Base-by-base conservation (phyloP, 2,888 invertebrate genomes). In the Schizotus pectinicornis region DNA sequence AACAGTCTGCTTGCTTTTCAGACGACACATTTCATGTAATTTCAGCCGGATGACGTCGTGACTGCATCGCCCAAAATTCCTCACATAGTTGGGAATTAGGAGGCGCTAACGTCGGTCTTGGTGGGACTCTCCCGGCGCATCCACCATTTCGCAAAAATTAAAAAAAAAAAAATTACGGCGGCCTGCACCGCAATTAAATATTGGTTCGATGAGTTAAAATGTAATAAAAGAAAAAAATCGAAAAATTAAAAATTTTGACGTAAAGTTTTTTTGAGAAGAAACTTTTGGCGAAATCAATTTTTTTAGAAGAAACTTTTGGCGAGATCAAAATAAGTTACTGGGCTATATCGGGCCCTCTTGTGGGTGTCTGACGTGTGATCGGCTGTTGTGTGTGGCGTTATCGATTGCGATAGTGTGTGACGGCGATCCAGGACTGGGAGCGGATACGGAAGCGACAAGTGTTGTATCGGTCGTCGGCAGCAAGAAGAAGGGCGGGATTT, bases 381-480 rank as follows among this genome's bases (percentile, higher is more conserved):
- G 5, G 2, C 3, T 22, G 22, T 22, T 22, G 22, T 22, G 22
- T 22, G 22, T 22, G 22, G 2, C 22, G 22, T 22, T 22, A 22
- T 22, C 22, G 22, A 22, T 22, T 22, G 22, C 22, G 22, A 22
- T 22, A 22, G 22, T 22, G 37, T 42, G 42, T 37, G 33, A 22
- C n/a, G 33, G 45, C 33, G 46, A 46, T 48, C 33, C 41, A 8
- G 48, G 33, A 46, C 33, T 41, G 12, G 50, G 6, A 39, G 52
- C 52, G 52, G 52, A 52, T 52, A 36, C 55, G 55, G 55, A 56
- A 56, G 55, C 55, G 55, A 56, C 55, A 56, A 56, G 55, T 56
- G 55, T 56, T 56, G 55, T 49, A 56, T 56, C 55, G 54, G 46
- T 22, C 22, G 53, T 47, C 46, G 47, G 47, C 47, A 47, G 37